Conservation (phyloP, 2,113 vertebrate species). For the Todiramphus chloris region DNA sequence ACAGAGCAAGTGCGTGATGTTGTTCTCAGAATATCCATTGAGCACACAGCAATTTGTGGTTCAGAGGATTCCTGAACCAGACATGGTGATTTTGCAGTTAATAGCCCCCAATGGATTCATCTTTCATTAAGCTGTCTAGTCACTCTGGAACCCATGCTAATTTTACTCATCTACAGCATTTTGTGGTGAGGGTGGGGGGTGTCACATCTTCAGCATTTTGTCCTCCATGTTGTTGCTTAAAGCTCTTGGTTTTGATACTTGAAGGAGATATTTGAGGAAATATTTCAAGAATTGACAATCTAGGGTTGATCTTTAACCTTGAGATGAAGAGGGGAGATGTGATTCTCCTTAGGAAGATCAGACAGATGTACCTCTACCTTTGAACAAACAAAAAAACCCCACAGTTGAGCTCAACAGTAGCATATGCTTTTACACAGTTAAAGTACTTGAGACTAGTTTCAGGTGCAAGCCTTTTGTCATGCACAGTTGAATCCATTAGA, state of each 20-base stretch:
- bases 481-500: neutral
- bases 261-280: neutral
- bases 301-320: neutral
- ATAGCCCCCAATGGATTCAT: neutral
- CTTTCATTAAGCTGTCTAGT: constrained; percentile 33
- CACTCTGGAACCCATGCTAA: neutral
- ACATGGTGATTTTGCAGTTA: neutral
- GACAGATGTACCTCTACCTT: neutral
- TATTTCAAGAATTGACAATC: neutral
- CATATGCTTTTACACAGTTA: neutral
- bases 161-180: constrained; percentile 25
- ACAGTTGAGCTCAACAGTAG: neutral
- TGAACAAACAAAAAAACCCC: neutral
- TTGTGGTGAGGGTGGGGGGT: neutral
- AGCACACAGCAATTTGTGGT: neutral
- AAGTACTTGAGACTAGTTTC: neutral
- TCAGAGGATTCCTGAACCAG: constrained; percentile 27
- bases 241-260: neutral
- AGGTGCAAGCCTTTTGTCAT: neutral
- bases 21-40: neutral
- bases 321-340: neutral
- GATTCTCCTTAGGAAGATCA: neutral
- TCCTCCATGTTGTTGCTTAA: neutral
- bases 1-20: neutral
- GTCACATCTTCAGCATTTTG: neutral